A percentile compares a stretch with the other conserved stretches of the same genome.
These are phyloP conservation scores for Drosophila parthenogenetica DNA, from an alignment of 2,888 invertebrate species.

Conservation along the genomic window DNA sequence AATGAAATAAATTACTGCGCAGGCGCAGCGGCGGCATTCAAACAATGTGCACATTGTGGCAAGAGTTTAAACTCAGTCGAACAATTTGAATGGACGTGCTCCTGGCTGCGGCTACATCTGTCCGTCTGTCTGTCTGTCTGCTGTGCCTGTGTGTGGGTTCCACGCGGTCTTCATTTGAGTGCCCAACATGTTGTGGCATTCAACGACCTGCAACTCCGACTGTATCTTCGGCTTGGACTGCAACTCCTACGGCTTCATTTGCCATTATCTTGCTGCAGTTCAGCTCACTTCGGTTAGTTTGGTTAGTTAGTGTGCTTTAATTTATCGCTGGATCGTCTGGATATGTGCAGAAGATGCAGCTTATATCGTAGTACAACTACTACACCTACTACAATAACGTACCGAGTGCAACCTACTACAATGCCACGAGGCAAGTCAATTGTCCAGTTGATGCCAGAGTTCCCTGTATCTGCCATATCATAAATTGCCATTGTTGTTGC, in stretches of 20 bases:
- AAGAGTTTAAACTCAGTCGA: slow-evolving; percentile 8
- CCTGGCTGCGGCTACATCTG: slow-evolving; percentile 19
- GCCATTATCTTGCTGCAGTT: slow-evolving; percentile 72
- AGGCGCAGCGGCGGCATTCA: slow-evolving; percentile 61
- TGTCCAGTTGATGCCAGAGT: slow-evolving; percentile 45
- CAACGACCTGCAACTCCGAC: slow-evolving; percentile 18
- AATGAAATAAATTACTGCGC: slow-evolving; percentile 77
- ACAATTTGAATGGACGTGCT: slow-evolving; percentile 75
- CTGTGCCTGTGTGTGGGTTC: slow-evolving; percentile 30
- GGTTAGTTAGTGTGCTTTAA: slow-evolving; percentile 74
- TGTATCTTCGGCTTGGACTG: slow-evolving; percentile 4
- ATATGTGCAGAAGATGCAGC: slow-evolving; percentile 22
- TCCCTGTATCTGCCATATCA: slow-evolving; percentile 2
- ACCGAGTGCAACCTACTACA: slow-evolving; percentile 16
- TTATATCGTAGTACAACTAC: slow-evolving; percentile 5
- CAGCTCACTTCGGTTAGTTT: slow-evolving; percentile 54
- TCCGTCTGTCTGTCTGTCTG: slow-evolving; percentile 13
- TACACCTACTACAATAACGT: slow-evolving; percentile 46
- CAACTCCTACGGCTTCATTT: slow-evolving; percentile 78
- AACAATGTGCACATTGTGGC: slow-evolving; percentile 43
- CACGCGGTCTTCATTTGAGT: slow-evolving; percentile 61
- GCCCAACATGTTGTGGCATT: slow-evolving; percentile 61
- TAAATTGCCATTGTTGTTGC: slow-evolving; percentile 15
- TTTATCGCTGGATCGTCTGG: slow-evolving; percentile 65
- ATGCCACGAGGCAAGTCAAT: slow-evolving; percentile 78